A percentile compares a stretch with the other conserved stretches of the same genome.
phyloP scores from a whole-genome alignment of 92 coral and sea anemone species.

The Pocillopora meandrina region DNA sequence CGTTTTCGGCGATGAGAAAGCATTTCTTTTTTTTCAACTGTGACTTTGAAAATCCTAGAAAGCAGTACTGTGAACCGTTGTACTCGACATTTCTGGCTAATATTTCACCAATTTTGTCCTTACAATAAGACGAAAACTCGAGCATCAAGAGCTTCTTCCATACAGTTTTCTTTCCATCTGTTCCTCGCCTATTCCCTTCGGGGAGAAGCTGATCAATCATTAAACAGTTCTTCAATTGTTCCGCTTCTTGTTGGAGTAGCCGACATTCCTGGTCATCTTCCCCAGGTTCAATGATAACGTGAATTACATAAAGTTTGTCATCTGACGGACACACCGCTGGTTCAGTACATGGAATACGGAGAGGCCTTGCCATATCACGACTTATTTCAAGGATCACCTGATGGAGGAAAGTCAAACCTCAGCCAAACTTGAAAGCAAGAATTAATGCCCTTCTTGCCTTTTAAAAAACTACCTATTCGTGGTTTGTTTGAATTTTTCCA shows the following conservation, averaged over 20 bases:
- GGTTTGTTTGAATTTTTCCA: too few species aligned
- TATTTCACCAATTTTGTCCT: background rate
- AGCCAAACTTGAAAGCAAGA: too few species aligned
- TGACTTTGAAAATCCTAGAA: conserved; percentile 80
- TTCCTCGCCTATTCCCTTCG: background rate
- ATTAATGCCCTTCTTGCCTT: too few species aligned
- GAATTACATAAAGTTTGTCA: background rate
- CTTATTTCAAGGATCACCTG: too few species aligned
- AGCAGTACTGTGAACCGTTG: conserved; percentile 46
- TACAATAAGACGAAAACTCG: conserved; percentile 4
- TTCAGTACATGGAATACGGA: too few species aligned
- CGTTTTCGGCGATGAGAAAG: conserved; percentile 50
- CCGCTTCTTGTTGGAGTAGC: background rate
- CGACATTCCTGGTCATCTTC: background rate
- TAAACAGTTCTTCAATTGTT: background rate
- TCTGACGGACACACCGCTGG: background rate
- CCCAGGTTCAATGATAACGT: background rate
- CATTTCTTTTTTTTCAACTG: conserved; percentile 77
- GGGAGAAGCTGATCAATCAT: background rate
- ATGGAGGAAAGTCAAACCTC: too few species aligned
- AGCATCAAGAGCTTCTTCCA: conserved; percentile 1
- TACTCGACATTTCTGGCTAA: conserved; percentile 44
- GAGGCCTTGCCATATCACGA: too few species aligned
- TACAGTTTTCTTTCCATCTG: background rate
- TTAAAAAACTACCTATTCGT: too few species aligned